These are phyloP conservation scores for Thripadectes ignobilis DNA, from an alignment of 2,797 vertebrate genomes.

Conservation along the genomic window DNA sequence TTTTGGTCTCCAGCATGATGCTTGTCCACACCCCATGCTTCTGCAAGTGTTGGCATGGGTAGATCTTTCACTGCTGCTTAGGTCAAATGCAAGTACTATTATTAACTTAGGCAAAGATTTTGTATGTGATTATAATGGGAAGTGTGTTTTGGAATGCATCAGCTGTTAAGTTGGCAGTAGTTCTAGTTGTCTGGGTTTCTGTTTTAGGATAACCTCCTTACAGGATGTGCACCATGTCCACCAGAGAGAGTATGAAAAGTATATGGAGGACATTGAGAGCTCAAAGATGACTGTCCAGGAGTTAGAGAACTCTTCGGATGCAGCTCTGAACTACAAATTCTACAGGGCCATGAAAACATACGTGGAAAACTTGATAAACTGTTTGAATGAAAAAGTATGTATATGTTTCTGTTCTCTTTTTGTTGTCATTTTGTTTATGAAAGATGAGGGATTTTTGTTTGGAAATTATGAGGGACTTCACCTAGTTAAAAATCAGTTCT, in stretches of 20 bases:
- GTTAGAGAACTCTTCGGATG: slow-evolving; percentile 79
- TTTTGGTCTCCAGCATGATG: background rate
- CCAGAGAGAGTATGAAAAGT: slow-evolving; percentile 86
- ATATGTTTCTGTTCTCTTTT: background rate
- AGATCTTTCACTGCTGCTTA: background rate
- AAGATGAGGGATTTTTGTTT: background rate
- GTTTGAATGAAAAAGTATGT: slow-evolving; percentile 90
- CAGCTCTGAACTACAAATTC: slow-evolving; percentile 84
- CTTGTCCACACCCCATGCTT: background rate
- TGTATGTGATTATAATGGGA: background rate
- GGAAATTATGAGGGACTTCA: background rate
- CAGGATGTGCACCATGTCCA: slow-evolving; percentile 86
- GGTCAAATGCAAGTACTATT: background rate
- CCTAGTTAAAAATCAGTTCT: background rate
- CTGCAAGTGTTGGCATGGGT: background rate
- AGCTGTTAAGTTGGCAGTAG: background rate
- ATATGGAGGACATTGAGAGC: slow-evolving; percentile 78
- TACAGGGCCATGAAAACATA: slow-evolving; percentile 87
- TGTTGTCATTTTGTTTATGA: background rate
- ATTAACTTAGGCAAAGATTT: background rate
- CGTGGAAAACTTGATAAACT: slow-evolving; percentile 87
- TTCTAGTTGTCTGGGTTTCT: background rate
- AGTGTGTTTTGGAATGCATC: background rate
- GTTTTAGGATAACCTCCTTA: slow-evolving; percentile 82
- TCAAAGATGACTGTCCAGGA: slow-evolving; percentile 79